Conservation (phyloP, 92 coral and sea anemone genomes). For the Zoanthus sociatus region DNA sequence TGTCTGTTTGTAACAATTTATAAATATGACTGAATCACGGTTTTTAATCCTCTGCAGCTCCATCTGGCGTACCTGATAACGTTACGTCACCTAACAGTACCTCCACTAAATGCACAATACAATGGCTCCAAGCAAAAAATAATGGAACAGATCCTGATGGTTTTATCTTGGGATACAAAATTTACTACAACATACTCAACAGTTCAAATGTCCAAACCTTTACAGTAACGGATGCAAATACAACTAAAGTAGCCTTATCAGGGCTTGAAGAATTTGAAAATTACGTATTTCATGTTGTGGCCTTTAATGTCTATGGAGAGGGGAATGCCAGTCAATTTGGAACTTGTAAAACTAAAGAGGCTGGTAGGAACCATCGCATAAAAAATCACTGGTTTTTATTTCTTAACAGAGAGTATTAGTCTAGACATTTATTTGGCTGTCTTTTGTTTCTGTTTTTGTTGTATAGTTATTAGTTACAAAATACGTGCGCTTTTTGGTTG, state of each 20-base stretch:
- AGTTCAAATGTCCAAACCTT: conserved; percentile 29
- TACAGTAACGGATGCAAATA: conserved; percentile 44
- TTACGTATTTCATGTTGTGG: conserved; percentile 63
- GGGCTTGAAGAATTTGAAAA: conserved; percentile 58
- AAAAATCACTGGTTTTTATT: not conserved
- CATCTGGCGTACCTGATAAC: conserved; percentile 62
- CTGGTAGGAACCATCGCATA: conserved; percentile 52
- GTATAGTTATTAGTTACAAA: too few species aligned
- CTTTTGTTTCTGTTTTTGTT: not conserved
- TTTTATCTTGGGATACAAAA: conserved; percentile 64
- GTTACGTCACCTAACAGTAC: conserved; percentile 41
- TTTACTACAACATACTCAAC: conserved; percentile 55
- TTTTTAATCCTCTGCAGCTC: conserved; percentile 55
- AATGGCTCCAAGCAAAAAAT: conserved; percentile 59
- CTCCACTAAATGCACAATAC: conserved; percentile 51
- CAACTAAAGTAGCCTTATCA: conserved; percentile 27
- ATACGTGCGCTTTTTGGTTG: too few species aligned
- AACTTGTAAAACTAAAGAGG: conserved; percentile 65
- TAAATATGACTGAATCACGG: not conserved
- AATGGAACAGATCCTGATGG: conserved; percentile 75
- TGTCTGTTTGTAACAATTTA: too few species aligned
- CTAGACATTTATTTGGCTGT: not conserved
- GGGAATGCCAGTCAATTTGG: conserved; percentile 67
- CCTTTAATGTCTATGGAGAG: conserved; percentile 63
- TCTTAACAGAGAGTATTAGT: not conserved